Percentiles rank a stretch among this genome's conserved stretches.
Conservation (phyloP, 2,888 invertebrate species). For the Oscheius sp. region DNA sequence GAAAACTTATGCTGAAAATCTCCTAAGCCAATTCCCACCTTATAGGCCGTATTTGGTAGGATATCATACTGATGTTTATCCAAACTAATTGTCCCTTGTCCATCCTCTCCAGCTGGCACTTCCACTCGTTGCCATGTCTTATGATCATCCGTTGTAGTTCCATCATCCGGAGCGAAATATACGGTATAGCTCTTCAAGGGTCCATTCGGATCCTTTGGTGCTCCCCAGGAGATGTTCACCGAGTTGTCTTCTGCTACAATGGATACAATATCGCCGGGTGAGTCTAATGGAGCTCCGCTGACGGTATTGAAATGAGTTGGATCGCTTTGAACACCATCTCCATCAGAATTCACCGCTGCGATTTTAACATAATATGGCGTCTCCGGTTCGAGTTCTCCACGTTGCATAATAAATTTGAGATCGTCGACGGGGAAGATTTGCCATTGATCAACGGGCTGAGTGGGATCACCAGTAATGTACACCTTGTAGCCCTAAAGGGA, state of each 20-base stretch:
- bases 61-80: slow-evolving; percentile 60
- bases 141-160: slow-evolving; percentile 57
- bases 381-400: slow-evolving; percentile 68
- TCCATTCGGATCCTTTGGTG: slow-evolving; percentile 63
- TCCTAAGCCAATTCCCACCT: no score
- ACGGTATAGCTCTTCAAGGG: slow-evolving; percentile 62
- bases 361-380: slow-evolving; percentile 68
- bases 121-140: slow-evolving; percentile 63
- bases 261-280: slow-evolving; percentile 63
- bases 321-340: slow-evolving; percentile 65
- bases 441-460: slow-evolving; percentile 66
- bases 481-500: slow-evolving; percentile 65
- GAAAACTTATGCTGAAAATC: no score
- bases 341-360: slow-evolving; percentile 62
- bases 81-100: slow-evolving; percentile 52
- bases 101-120: slow-evolving; percentile 45
- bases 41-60: slow-evolving; percentile 58
- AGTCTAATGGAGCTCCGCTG: slow-evolving; percentile 67
- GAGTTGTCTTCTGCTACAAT: slow-evolving; percentile 64
- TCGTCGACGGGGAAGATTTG: slow-evolving; percentile 57
- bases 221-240: slow-evolving; percentile 64
- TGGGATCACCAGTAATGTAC: slow-evolving; percentile 68
- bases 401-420: slow-evolving; percentile 57
- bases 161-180: slow-evolving; percentile 63
- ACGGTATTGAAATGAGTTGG: slow-evolving; percentile 62